A percentile compares a stretch with the other conserved stretches of the same genome.
phyloP scores from a whole-genome alignment of 1,140 invertebrate species.

The Lysiphlebus fabarum region DNA sequence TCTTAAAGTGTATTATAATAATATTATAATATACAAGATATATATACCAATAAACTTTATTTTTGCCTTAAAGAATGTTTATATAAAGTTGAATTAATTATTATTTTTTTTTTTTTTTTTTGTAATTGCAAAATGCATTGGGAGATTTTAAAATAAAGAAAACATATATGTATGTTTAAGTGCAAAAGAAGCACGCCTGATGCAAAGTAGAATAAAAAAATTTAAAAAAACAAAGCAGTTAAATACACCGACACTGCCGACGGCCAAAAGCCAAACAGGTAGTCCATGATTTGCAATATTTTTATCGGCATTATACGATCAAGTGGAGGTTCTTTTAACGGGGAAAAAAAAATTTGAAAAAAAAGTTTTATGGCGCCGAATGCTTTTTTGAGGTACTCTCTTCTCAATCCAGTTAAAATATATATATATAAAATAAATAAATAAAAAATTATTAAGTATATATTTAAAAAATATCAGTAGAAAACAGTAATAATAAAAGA shows the following conservation, averaged over 20 bases:
- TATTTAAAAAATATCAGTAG: no score
- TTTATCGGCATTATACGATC: conserved; percentile 41
- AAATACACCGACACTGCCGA: no score
- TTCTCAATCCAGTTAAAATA: no score
- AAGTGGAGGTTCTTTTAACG: conserved; percentile 16
- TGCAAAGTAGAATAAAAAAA: not conserved
- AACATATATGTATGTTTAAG: not conserved
- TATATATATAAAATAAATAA: no score
- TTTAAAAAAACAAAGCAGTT: conserved; percentile 1
- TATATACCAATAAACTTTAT: not conserved
- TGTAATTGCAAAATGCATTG: conserved; percentile 10
- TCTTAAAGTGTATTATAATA: not conserved
- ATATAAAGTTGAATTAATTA: not conserved
- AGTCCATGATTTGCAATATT: conserved; percentile 55
- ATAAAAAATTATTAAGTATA: no score
- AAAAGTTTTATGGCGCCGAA: conserved; percentile 5
- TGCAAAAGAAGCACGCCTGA: conserved; percentile 6
- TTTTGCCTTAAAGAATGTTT: no score
- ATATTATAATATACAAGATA: not conserved
- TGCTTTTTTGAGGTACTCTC: not conserved
- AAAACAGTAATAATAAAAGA: no score
- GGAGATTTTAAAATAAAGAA: conserved; percentile 8
- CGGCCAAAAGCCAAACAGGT: conserved; percentile 36
- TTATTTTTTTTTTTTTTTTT: conserved; percentile 7
- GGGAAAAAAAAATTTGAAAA: not conserved